Base-by-base conservation (phyloP, 2,113 vertebrate genomes). In the Elephantulus edwardii region DNA sequence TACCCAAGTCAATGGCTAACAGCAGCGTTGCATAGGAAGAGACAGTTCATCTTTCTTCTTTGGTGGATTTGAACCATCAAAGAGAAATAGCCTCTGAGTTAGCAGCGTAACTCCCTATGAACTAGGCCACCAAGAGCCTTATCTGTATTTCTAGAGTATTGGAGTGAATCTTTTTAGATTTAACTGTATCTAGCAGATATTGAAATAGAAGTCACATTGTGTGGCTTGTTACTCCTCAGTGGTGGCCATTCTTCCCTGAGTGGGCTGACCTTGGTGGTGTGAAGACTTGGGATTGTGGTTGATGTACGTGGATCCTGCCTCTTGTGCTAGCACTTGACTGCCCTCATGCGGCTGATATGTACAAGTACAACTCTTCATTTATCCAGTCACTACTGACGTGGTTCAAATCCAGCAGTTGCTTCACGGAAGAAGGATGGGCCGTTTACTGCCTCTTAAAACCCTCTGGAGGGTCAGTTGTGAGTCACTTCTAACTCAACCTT, bases 101-200 rank as follows among this genome's bases (percentile, higher is more conserved):
- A n/a, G n/a, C n/a, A n/a, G n/a, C n/a, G n/a, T n/a, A n/a, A n/a
- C n/a, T n/a, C n/a, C n/a, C n/a, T n/a, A n/a, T n/a, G n/a, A n/a
- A n/a, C n/a, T n/a, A n/a, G n/a, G n/a, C n/a, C n/a, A n/a, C n/a
- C n/a, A n/a, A n/a, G n/a, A 30, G 42, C 46, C n/a, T 84, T 60
- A 35, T 82, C 84, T 92, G 58, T 44, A 83, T 92, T 33, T 52
- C 62, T 35, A 42, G 60, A 83, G 40, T 66, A 82, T 84, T 70
- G 56, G 77, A 70, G 33, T 86, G 68, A 9, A 9, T 84, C 44
- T 35, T 76, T 80, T 75, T 20, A 64, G 1, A 66, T 26, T 86
- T 72, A 74, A 9, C 24, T 26, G 46, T 74, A 80, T 88, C 71
- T 80, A 38, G 66, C 19, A 68, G 46, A 56, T 80, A 5, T 48